phyloP scores from a whole-genome alignment of 2,797 vertebrate species.

The Carcharodon carcharias region DNA sequence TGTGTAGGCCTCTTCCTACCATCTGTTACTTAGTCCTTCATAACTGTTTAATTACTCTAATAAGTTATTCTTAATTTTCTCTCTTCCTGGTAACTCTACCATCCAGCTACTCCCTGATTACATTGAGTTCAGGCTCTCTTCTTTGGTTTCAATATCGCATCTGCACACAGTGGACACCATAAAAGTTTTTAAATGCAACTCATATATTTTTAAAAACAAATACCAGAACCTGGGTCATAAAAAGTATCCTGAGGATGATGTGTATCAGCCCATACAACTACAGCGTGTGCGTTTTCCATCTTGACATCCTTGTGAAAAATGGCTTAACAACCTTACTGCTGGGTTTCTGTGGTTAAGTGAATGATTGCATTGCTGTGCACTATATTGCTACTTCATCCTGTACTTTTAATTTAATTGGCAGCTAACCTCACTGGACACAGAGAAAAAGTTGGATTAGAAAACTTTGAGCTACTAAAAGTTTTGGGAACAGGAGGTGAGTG shows the following conservation, averaged over 20 bases:
- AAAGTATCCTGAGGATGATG: background rate
- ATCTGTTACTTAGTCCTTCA: background rate
- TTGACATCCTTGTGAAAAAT: background rate
- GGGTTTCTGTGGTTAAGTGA: background rate
- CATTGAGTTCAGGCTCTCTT: background rate
- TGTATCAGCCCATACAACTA: too few relatives aligned
- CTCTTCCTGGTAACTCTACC: background rate
- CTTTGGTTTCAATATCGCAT: background rate
- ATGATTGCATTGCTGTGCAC: background rate
- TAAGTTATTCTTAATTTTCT: background rate
- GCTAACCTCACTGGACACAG: slow-evolving; percentile 32
- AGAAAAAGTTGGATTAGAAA: slow-evolving; percentile 34
- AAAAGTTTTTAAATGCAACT: background rate
- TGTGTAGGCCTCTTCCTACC: too few relatives aligned
- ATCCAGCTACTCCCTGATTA: background rate
- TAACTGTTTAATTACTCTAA: background rate
- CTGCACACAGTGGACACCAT: background rate
- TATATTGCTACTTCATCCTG: background rate
- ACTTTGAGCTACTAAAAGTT: slow-evolving; percentile 33
- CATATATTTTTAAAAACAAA: background rate
- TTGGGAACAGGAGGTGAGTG: slow-evolving; percentile 34
- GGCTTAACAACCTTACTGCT: background rate
- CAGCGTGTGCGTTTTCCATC: background rate
- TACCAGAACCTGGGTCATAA: background rate
- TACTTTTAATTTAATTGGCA: slow-evolving; percentile 1